A percentile compares a stretch with the other conserved stretches of the same genome.
phyloP scores from a whole-genome alignment of 2,797 vertebrate genomes.

The Melanotaenia trifasciata region DNA sequence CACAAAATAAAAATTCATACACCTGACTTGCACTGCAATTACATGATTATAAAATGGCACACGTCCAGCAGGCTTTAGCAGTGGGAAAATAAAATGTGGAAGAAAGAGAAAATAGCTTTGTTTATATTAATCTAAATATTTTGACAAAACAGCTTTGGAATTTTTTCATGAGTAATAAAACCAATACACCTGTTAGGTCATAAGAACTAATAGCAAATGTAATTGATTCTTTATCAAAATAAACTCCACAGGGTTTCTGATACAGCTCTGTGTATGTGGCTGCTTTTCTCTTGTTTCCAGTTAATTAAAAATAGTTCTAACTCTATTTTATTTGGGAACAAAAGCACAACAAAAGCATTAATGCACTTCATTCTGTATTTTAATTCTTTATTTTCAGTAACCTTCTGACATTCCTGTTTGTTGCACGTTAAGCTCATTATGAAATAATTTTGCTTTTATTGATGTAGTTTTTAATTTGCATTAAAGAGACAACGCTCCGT shows the following conservation, averaged over 20 bases:
- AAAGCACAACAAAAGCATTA: background rate
- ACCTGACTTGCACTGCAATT: background rate
- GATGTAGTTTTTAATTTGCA: conserved; percentile 25
- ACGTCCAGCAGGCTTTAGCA: background rate
- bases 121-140: background rate
- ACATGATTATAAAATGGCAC: background rate
- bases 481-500: conserved; percentile 2
- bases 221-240: background rate
- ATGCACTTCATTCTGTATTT: background rate
- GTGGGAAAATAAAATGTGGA: too few species aligned
- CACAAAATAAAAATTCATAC: background rate
- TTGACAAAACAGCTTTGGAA: background rate
- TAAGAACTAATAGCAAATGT: background rate
- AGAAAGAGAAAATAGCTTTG: background rate
- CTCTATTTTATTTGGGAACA: background rate
- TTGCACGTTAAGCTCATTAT: conserved; percentile 1
- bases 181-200: background rate
- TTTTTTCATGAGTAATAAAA: conserved; percentile 3
- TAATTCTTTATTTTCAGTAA: conserved; percentile 12
- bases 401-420: conserved; percentile 12
- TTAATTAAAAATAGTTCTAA: background rate
- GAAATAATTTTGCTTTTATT: conserved; percentile 29
- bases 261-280: background rate
- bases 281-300: background rate
- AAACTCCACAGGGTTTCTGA: background rate